These are phyloP conservation scores for Asbolus verrucosus DNA, from an alignment of 1,140 invertebrate genomes.

Conservation along the genomic window DNA sequence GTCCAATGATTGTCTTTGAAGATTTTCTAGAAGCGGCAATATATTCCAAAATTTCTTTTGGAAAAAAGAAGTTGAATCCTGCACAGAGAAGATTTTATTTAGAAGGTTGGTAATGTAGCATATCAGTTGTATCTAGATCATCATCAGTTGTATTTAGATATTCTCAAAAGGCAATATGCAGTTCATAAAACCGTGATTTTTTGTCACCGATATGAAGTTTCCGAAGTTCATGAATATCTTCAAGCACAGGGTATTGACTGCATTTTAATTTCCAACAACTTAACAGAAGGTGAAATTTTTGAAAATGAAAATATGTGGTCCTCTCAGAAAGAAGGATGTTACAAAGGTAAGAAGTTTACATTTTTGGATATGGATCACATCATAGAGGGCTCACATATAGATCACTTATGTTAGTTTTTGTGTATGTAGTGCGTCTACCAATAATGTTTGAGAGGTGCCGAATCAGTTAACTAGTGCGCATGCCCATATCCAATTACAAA, in stretches of 20 bases:
- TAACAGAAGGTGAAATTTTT: constrained; percentile 14
- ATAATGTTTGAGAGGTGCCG: too few species aligned
- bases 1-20: constrained; percentile 7
- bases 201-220: not conserved
- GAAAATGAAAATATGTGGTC: constrained; percentile 21
- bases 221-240: not conserved
- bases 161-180: not conserved
- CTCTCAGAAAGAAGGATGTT: not conserved
- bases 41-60: constrained; percentile 1
- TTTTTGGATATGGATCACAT: too few species aligned
- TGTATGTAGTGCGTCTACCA: too few species aligned
- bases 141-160: constrained; percentile 12
- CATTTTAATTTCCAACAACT: constrained; percentile 3
- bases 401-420: too few species aligned
- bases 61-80: constrained; percentile 1
- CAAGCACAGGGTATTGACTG: not conserved
- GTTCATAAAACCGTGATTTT: not conserved
- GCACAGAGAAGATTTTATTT: not conserved
- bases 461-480: too few species aligned
- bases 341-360: constrained; percentile 20
- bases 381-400: too few species aligned
- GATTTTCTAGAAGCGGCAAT: constrained; percentile 10
- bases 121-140: not conserved
- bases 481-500: too few species aligned
- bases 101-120: not conserved